phyloP scores from a whole-genome alignment of 2,888 invertebrate genomes.

The Schizaphis graminum region DNA sequence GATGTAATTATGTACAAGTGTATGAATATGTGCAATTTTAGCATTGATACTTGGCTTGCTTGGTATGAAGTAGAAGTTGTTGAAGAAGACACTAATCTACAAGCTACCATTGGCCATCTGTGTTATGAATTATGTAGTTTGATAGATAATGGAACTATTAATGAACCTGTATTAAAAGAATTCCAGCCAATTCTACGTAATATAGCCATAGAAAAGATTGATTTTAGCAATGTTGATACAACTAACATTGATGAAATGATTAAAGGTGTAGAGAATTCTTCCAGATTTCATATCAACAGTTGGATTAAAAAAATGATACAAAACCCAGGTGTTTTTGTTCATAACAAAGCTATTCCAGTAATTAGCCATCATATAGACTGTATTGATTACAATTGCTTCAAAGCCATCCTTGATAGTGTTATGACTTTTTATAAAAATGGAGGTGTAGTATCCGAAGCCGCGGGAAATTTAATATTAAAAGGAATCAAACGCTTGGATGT shows the following conservation, averaged over 20 bases:
- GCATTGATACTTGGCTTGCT: slow-evolving; percentile 31
- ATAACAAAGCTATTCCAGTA: not conserved
- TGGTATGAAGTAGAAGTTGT: slow-evolving; percentile 45
- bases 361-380: not conserved
- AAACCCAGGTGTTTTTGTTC: not conserved
- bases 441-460: not conserved
- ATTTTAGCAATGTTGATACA: slow-evolving; percentile 7
- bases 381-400: slow-evolving; percentile 44
- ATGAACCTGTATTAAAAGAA: not conserved
- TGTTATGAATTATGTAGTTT: slow-evolving; percentile 44
- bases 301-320: slow-evolving; percentile 49
- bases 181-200: slow-evolving; percentile 36
- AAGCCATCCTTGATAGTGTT: not conserved
- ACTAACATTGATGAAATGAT: slow-evolving; percentile 13
- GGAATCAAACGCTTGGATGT: slow-evolving; percentile 9
- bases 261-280: not conserved
- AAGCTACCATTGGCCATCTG: slow-evolving; percentile 39
- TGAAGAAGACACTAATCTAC: slow-evolving; percentile 45
- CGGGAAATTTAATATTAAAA: not conserved
- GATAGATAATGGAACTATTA: slow-evolving; percentile 20
- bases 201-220: slow-evolving; percentile 38
- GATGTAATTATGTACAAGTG: slow-evolving; percentile 24
- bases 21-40: slow-evolving; percentile 51
- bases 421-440: not conserved
- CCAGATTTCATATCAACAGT: slow-evolving; percentile 24